These are phyloP conservation scores for Pseudorhombus dupliciocellatus DNA, from an alignment of 2,113 vertebrate genomes.

Conservation along the genomic window DNA sequence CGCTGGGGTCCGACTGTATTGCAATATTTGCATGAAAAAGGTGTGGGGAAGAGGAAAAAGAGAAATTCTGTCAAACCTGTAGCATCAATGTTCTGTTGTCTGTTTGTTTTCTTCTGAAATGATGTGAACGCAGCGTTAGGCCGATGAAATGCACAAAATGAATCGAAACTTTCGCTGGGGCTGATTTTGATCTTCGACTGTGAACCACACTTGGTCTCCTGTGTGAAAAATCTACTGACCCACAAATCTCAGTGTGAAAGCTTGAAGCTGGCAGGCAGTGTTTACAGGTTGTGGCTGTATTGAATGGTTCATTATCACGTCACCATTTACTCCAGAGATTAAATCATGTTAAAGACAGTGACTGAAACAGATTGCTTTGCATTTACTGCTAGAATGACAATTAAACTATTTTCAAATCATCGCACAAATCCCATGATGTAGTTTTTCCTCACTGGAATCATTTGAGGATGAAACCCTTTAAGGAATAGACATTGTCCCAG, in stretches of 20 bases:
- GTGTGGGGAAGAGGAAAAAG: not conserved
- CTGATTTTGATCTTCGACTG: conserved; percentile 59
- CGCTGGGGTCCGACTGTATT: too few species aligned
- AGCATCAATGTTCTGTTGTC: not conserved
- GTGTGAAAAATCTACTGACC: conserved; percentile 68
- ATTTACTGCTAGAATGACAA: too few species aligned
- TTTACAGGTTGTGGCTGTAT: conserved; percentile 71
- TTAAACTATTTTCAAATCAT: conserved; percentile 31
- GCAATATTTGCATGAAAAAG: not conserved
- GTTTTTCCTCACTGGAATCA: not conserved
- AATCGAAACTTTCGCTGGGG: conserved; percentile 27
- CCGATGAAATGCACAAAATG: conserved; percentile 1
- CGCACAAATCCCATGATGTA: not conserved
- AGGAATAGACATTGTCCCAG: not conserved
- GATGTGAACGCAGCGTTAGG: conserved; percentile 10
- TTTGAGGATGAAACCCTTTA: conserved; percentile 28
- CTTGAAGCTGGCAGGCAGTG: conserved; percentile 57
- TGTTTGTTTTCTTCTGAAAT: not conserved
- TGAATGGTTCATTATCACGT: conserved; percentile 2
- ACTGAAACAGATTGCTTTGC: not conserved
- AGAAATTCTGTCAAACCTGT: not conserved
- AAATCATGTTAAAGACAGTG: not conserved
- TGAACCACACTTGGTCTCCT: conserved; percentile 69
- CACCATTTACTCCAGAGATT: not conserved
- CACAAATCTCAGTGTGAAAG: conserved; percentile 50